Evolutionary conservation across 2,113 vertebrate species (phyloP), one percentile per base, ranked within the genome.

Genomic region (Eretmochelys imbricata): DNA sequence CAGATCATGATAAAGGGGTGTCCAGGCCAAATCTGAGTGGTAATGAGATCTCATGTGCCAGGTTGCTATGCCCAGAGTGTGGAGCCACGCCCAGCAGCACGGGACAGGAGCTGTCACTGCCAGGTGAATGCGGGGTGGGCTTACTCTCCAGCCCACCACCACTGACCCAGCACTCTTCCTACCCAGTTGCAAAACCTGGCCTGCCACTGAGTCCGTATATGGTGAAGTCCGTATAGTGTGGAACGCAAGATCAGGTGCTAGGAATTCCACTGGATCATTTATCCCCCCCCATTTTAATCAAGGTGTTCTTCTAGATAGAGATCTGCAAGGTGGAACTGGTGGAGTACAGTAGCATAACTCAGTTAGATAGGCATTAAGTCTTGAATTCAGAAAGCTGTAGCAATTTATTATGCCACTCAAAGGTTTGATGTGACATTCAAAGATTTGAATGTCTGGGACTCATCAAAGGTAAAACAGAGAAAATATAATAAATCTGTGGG

Each of bases 191-290:
- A 82, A 88, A 92, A 31, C 49, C 31, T 80, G 65, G 93, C 20
- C 83, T 85, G 50, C 25, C 76, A 75, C 25, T 1, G 1, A 48
- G 8, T 22, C 57, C 5, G 13, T 31, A 22, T 1, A 0, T 42
- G 53, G 53, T 17, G 72, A 22, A 42, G 75, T 48, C 75, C 27
- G 78, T 89, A 42, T 1, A 1, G 50, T 59, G 85, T 92, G 53
- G 29, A 27, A 79, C 0, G 0, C 19, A 87, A 2, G 53, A 51
- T 93, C 80, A 84, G n/a, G 65, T 38, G 10, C 2, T 81, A 4
- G 24, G 11, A 78, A 78, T 10, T 93, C 93, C 1, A 1, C 29
- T 29, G 24, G 42, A 48, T 48, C 11, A 10, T 89, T 93, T 11
- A 20, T 90, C 25, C 48, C 88, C 48, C 7, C 9, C 20, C 62